A percentile compares a stretch with the other conserved stretches of the same genome.
Evolutionary conservation across 2,888 invertebrate species (phyloP).

Genomic region (Tetropium fuscum): DNA sequence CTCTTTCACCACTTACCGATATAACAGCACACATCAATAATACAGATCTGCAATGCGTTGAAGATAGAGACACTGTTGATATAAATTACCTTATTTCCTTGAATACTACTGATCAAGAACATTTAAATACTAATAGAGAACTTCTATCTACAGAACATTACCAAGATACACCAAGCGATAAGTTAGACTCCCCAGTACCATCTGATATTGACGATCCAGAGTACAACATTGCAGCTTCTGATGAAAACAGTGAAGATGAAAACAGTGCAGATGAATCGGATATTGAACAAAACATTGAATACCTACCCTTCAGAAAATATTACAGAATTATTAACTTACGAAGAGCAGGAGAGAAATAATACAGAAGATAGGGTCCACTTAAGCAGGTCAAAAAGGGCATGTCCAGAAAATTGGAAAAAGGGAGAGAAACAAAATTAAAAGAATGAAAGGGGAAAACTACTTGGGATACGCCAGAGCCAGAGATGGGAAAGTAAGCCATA

Average conservation of each 20-base stretch:
- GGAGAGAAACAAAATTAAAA: constrained; percentile 20
- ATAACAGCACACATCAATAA: too few relatives aligned
- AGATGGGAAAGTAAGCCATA: constrained; percentile 4
- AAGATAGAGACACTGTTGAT: too few relatives aligned
- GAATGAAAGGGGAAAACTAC: constrained; percentile 15
- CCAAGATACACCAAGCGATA: constrained; percentile 1
- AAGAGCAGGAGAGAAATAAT: background rate
- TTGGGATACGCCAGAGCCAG: constrained; percentile 1
- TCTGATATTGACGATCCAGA: constrained; percentile 15
- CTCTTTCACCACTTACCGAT: too few relatives aligned
- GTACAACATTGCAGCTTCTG: constrained; percentile 12
- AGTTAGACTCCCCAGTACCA: background rate
- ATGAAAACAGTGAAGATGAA: background rate
- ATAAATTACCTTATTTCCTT: too few relatives aligned
- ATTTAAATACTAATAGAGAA: too few relatives aligned
- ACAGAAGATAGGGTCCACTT: background rate
- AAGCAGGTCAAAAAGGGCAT: constrained; percentile 17
- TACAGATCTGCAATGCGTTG: too few relatives aligned
- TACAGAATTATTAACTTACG: background rate
- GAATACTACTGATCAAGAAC: too few relatives aligned
- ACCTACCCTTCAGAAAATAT: background rate
- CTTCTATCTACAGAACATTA: too few relatives aligned
- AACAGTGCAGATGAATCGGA: background rate
- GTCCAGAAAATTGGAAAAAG: constrained; percentile 25
- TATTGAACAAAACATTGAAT: background rate